A percentile compares a stretch with the other conserved stretches of the same genome.
phyloP scores from a whole-genome alignment of 2,113 vertebrate genomes.

The Mastomys coucha region DNA sequence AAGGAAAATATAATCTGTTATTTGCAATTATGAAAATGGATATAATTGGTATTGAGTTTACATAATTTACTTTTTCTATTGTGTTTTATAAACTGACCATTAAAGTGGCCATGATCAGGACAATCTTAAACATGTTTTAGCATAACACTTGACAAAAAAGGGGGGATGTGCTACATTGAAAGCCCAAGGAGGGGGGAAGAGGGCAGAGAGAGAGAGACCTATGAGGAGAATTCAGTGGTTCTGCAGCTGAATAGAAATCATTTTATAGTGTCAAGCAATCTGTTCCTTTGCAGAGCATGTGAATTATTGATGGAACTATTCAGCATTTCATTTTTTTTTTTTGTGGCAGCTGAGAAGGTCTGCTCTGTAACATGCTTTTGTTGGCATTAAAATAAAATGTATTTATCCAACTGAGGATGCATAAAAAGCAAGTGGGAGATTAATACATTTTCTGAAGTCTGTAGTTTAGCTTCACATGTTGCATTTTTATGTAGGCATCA shows the following conservation, averaged over 20 bases:
- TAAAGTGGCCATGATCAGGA: constrained; percentile 69
- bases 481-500: not conserved
- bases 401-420: constrained; percentile 27
- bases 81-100: constrained; percentile 30
- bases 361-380: constrained; percentile 71
- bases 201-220: not conserved
- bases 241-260: constrained; percentile 68
- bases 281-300: constrained; percentile 68
- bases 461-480: constrained; percentile 52
- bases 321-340: constrained; percentile 72
- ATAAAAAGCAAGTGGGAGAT: constrained; percentile 78
- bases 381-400: constrained; percentile 70
- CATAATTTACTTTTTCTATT: constrained; percentile 33
- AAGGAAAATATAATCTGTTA: too few species aligned
- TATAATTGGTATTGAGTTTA: constrained; percentile 46
- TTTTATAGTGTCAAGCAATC: constrained; percentile 76
- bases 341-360: constrained; percentile 64
- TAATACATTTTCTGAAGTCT: constrained; percentile 69
- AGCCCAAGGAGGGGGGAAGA: not conserved
- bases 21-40: not conserved
- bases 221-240: constrained; percentile 7
- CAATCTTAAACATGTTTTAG: constrained; percentile 46
- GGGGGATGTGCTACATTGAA: constrained; percentile 36
- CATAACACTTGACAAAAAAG: constrained; percentile 47
- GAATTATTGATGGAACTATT: constrained; percentile 78